Evolutionary conservation across 2,888 invertebrate genomes (phyloP), one percentile per base, ranked within the genome.

Genomic region (Cloeon dipterum): DNA sequence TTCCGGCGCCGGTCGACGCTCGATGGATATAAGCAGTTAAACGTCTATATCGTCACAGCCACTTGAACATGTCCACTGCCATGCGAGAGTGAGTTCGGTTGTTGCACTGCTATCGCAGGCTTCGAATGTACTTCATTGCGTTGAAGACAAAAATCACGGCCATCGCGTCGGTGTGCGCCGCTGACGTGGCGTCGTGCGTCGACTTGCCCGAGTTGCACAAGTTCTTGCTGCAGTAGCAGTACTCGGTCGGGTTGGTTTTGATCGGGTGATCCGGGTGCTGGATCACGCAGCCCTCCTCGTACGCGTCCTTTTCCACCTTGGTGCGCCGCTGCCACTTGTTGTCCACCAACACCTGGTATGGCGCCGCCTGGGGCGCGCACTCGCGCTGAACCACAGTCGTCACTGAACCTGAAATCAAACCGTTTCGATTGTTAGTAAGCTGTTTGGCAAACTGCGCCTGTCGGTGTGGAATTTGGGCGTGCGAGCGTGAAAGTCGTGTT

Each of bases 161-260:
- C 63, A 70, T 65, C 36, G 68, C 62, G 50, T 68, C 67, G 0
- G 66, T 65, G 42, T 56, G 54, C 50, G 64, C 63, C 14, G 35
- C 36, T 25, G 20, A 29, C 4, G 33, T 29, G 17, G 42, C 45
- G 17, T 23, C 38, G n/a, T 41, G 39, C 5, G 46, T 42, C 34
- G 48, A 46, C 60, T 56, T 20, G 51, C 63, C 51, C 8, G 66
- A 57, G 55, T 83, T 85, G 57, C 83, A 85, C 32, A 79, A 59
- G 48, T 74, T 63, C 32, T 65, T 65, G 26, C 70, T 65, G 50
- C 83, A 85, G 53, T 77, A 82, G 52, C 83, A 85, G 53, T 74
- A 71, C 58, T 67, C 66, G 1, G 70, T 62, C 26, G 64, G 62
- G 8, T 45, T 38, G n/a, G 35, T 35, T 35, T 44, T 42, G 25